A percentile compares a stretch with the other conserved stretches of the same genome.
phyloP scores from a whole-genome alignment of 2,888 invertebrate genomes.

The Hydropsyche betteni region DNA sequence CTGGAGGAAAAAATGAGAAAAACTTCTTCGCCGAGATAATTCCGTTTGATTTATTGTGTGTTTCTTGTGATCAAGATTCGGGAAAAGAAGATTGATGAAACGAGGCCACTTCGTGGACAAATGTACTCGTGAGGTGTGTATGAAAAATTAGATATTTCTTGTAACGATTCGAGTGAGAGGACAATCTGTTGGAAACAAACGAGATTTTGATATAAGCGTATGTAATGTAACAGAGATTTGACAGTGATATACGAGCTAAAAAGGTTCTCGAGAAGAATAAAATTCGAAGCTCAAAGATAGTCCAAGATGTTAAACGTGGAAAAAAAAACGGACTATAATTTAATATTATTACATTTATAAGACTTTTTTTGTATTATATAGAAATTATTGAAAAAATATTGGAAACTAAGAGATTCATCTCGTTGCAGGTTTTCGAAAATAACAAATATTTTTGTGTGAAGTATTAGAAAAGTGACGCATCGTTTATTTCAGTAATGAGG shows the following conservation, averaged over 20 bases:
- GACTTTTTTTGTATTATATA: no score
- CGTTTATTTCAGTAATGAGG: no score
- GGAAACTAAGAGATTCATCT: no score
- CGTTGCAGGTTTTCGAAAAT: no score
- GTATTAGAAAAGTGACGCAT: no score
- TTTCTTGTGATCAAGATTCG: constrained; percentile 19
- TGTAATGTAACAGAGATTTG: constrained; percentile 1
- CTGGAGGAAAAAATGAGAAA: background rate
- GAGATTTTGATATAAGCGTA: constrained; percentile 9
- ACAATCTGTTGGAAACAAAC: constrained; percentile 17
- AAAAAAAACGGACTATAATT: no score
- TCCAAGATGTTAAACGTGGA: no score
- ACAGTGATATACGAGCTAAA: constrained; percentile 15
- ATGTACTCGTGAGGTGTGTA: constrained; percentile 1
- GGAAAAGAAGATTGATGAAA: constrained; percentile 28
- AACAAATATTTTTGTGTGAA: no score
- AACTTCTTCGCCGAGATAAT: constrained; percentile 7
- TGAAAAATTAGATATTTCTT: constrained; percentile 23
- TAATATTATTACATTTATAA: no score
- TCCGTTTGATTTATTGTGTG: constrained; percentile 29
- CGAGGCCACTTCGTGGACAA: background rate
- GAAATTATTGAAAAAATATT: no score
- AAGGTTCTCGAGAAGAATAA: no score
- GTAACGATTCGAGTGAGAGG: background rate
- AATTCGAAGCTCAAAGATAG: no score